Percentiles rank a stretch among this genome's conserved stretches.
These are phyloP conservation scores for Sebastes goodei DNA, from an alignment of 2,797 vertebrate species.

Conservation along the genomic window DNA sequence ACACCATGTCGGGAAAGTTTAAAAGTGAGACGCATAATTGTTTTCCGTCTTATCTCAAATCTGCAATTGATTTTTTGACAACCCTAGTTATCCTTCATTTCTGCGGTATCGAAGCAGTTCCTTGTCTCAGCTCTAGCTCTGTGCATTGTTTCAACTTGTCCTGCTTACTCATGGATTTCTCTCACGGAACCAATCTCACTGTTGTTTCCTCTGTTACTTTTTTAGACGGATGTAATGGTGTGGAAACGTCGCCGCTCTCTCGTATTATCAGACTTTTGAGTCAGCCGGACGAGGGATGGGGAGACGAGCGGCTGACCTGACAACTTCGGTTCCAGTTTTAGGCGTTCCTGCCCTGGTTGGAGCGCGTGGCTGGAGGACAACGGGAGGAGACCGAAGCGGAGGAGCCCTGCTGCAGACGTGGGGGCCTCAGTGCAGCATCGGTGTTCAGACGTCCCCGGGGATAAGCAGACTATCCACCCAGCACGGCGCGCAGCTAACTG, in stretches of 20 bases:
- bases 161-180: slow-evolving; percentile 52
- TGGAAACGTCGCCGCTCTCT: slow-evolving; percentile 44
- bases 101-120: slow-evolving; percentile 23
- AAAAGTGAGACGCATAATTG: slow-evolving; percentile 5
- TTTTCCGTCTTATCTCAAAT: slow-evolving; percentile 23
- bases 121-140: slow-evolving; percentile 22
- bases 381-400: slow-evolving; percentile 58
- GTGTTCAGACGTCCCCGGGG: slow-evolving; percentile 82
- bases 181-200: slow-evolving; percentile 30
- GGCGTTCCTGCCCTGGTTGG: slow-evolving; percentile 81
- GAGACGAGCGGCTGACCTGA: slow-evolving; percentile 81
- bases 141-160: slow-evolving; percentile 53
- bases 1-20: slow-evolving; percentile 9
- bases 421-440: slow-evolving; percentile 79
- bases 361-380: slow-evolving; percentile 76
- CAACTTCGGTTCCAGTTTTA: slow-evolving; percentile 81
- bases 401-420: slow-evolving; percentile 69
- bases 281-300: slow-evolving; percentile 73
- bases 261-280: slow-evolving; percentile 49
- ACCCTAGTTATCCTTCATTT: slow-evolving; percentile 36
- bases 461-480: slow-evolving; percentile 64
- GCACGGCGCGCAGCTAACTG: slow-evolving; percentile 38
- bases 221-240: slow-evolving; percentile 63
- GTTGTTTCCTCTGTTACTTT: slow-evolving; percentile 68
- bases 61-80: slow-evolving; percentile 34